These are phyloP conservation scores for Leptothorax acervorum DNA, from an alignment of 2,888 invertebrate species.

Conservation along the genomic window DNA sequence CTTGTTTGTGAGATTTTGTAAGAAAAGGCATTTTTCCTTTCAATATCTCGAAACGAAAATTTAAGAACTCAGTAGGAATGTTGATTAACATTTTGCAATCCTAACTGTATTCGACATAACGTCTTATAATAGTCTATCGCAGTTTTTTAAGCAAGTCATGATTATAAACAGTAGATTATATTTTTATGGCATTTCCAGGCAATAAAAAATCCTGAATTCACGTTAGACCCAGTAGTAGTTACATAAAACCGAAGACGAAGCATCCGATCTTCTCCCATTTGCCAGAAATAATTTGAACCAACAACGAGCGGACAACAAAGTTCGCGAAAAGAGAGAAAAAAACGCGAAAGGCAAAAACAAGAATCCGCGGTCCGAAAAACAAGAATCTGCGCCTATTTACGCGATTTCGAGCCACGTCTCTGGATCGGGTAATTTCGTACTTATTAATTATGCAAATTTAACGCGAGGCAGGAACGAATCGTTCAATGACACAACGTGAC, in stretches of 20 bases:
- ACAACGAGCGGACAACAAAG: neutral
- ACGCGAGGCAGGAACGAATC: neutral
- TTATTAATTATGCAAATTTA: neutral
- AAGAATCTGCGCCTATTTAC: neutral
- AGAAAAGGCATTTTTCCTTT: neutral
- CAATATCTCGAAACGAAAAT: neutral
- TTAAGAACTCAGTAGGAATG: neutral
- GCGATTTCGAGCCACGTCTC: neutral
- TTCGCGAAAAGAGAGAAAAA: neutral
- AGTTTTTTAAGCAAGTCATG: neutral
- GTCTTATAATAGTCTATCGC: neutral
- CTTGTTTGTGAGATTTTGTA: neutral
- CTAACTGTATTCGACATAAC: neutral
- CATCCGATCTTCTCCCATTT: neutral
- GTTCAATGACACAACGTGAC: constrained; percentile 7
- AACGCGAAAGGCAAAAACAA: too few species aligned
- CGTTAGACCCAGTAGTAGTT: neutral
- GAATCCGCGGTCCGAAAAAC: too few species aligned
- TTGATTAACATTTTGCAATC: neutral
- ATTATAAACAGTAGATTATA: neutral
- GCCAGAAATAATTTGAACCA: neutral
- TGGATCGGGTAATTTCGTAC: neutral
- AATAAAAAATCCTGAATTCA: neutral
- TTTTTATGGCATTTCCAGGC: neutral
- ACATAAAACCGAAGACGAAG: neutral